phyloP scores from a whole-genome alignment of 2,888 invertebrate genomes.

The Sericinus montela region DNA sequence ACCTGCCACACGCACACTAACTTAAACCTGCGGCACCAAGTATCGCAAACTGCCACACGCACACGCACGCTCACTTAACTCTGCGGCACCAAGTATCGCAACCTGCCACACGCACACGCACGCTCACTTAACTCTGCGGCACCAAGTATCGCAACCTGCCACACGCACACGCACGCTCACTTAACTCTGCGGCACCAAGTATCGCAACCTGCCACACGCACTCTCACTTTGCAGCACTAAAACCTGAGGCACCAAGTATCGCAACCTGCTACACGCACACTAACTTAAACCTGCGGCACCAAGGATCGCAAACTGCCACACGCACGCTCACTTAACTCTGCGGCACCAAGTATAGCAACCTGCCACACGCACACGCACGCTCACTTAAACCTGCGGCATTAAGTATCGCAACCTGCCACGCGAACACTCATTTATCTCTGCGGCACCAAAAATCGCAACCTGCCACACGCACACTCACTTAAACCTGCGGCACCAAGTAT shows the following conservation, averaged over 20 bases:
- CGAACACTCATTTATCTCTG: too few relatives aligned
- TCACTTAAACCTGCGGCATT: too few relatives aligned
- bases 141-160: conserved; percentile 82
- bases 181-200: conserved; percentile 73
- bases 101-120: conserved; percentile 86
- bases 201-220: conserved; percentile 85
- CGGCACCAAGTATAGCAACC: conserved; percentile 88
- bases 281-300: too few relatives aligned
- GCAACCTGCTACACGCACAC: conserved; percentile 86
- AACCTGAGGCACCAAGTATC: too few relatives aligned
- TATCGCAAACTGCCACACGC: conserved; percentile 83
- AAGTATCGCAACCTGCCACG: conserved; percentile 83
- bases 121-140: conserved; percentile 77
- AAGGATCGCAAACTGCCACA: conserved; percentile 83
- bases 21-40: too few relatives aligned
- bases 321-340: conserved; percentile 77
- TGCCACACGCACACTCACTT: conserved; percentile 85
- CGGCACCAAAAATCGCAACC: too few relatives aligned
- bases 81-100: conserved; percentile 79
- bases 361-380: conserved; percentile 84
- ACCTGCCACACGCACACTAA: conserved; percentile 86
- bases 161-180: conserved; percentile 82
- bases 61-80: conserved; percentile 75
- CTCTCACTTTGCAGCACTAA: conserved; percentile 78
- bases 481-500: too few relatives aligned